phyloP scores from a whole-genome alignment of 1,140 invertebrate genomes.

The Nasonia vitripennis region DNA sequence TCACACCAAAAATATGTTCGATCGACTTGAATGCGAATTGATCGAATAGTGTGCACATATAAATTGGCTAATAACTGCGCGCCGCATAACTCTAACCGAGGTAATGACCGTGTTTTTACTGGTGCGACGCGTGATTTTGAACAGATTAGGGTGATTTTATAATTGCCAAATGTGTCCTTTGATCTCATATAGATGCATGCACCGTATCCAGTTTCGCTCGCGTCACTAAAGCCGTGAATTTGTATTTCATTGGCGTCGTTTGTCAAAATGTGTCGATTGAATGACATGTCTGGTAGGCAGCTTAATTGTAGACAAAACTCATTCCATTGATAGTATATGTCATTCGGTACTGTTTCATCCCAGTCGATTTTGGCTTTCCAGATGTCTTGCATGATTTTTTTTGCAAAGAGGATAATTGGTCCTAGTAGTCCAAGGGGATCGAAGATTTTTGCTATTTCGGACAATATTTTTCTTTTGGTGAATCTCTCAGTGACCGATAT shows the following conservation, averaged over 20 bases:
- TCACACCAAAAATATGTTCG: constrained; percentile 39
- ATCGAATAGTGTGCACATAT: background rate
- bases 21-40: background rate
- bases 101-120: background rate
- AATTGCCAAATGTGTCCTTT: background rate
- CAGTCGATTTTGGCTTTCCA: background rate
- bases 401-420: constrained; percentile 1
- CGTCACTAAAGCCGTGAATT: constrained; percentile 25
- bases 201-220: background rate
- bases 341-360: background rate
- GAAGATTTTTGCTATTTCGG: constrained; percentile 32
- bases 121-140: constrained; percentile 24
- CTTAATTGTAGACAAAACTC: background rate
- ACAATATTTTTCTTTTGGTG: constrained; percentile 43
- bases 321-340: background rate
- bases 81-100: constrained; percentile 51
- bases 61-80: constrained; percentile 27
- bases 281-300: background rate
- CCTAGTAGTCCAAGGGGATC: constrained; percentile 22
- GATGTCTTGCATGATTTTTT: constrained; percentile 12
- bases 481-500: background rate
- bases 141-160: background rate
- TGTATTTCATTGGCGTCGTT: background rate
- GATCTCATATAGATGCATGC: constrained; percentile 18
- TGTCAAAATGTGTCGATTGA: background rate